A percentile compares a stretch with the other conserved stretches of the same genome.
Conservation (phyloP, 1,140 invertebrate genomes). For the Tetragonula clypearis region DNA sequence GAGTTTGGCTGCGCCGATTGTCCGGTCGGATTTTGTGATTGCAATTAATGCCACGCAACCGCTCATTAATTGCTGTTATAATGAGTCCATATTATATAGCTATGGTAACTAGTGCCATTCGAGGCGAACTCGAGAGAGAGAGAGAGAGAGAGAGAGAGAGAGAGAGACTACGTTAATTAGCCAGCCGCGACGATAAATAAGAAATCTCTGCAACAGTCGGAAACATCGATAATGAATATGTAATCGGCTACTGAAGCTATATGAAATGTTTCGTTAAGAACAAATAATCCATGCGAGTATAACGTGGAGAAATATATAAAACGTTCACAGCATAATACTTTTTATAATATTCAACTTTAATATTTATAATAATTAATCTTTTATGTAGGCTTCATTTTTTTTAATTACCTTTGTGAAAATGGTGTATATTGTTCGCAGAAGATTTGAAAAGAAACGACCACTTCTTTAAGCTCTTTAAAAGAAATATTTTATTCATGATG, state of each 20-base stretch:
- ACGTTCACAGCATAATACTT: too few relatives aligned
- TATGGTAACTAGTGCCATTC: constrained; percentile 26
- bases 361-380: too few relatives aligned
- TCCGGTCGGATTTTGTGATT: constrained; percentile 17
- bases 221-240: constrained; percentile 57
- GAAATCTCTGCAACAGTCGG: constrained; percentile 60
- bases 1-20: background rate
- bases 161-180: constrained; percentile 67
- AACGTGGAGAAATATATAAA: too few relatives aligned
- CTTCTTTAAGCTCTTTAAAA: too few relatives aligned
- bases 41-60: constrained; percentile 25
- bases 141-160: background rate
- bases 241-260: constrained; percentile 13
- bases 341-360: too few relatives aligned
- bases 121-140: background rate
- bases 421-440: too few relatives aligned
- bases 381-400: too few relatives aligned
- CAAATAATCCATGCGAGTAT: too few relatives aligned
- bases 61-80: constrained; percentile 31
- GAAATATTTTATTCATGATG: too few relatives aligned
- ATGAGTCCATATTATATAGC: constrained; percentile 3
- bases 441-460: too few relatives aligned
- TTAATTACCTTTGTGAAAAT: too few relatives aligned
- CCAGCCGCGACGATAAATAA: constrained; percentile 67
- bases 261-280: background rate